Evolutionary conservation across 1,140 invertebrate species (phyloP), one percentile per base, ranked within the genome.

Genomic region (Lepidurus apus): DNA sequence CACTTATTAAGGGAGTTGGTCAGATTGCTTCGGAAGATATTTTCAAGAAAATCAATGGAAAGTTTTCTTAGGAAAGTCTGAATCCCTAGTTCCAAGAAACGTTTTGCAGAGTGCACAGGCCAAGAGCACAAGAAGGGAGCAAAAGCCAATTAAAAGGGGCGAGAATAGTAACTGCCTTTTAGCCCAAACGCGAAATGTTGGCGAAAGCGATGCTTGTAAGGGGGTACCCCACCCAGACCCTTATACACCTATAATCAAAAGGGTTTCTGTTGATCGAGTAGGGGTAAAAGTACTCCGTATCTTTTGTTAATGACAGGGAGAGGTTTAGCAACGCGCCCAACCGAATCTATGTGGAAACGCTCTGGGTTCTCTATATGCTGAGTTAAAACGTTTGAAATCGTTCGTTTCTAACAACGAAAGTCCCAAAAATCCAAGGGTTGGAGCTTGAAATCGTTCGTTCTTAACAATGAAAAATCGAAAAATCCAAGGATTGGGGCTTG

Each of bases 261-360:
- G 53, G 17, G 21, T 13, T 65, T 65, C 53, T 13, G 53, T 34
- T 34, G 21, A 65, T n/a, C 53, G 53, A 65, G 53, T 65, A n/a
- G 17, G 21, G 17, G 17, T n/a, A 7, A 11, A 65, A 21, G 17
- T 13, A 65, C 21, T 65, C 53, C 21, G 53, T 65, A 17, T 21
- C 8, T 9, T 65, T 65, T 65, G 53, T 65, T n/a, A 65, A 65
- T 65, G 53, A n/a, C 53, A 65, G 53, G 53, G 53, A 13, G 53
- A n/a, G 53, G 53, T 65, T 13, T n/a, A 65, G 21, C 17, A 65
- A 7, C 21, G 17, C 53, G 17, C 17, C 21, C 53, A 65, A 65
- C 1, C 47, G 47, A 65, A 65, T 4, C 26, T 26, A 26, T 1
- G 1, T 26, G 26, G 26, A 26, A 26, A 26, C 26, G 26, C 26